Evolutionary conservation across 2,797 vertebrate genomes (phyloP).

Genomic region (Rousettus madagascariensis): DNA sequence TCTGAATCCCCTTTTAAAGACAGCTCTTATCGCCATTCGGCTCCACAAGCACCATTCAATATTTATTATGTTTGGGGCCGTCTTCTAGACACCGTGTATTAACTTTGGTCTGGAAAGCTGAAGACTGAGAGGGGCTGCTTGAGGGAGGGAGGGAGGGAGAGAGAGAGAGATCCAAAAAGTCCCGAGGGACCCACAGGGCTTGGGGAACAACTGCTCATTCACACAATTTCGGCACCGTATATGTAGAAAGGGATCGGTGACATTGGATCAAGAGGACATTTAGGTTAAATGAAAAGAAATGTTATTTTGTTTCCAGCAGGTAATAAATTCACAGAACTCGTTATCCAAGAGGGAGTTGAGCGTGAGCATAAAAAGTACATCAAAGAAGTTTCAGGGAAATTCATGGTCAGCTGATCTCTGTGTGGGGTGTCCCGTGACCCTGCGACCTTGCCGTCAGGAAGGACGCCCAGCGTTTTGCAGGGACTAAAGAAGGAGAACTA

Average conservation of each 20-base stretch:
- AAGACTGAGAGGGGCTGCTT: neutral
- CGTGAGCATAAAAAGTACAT: neutral
- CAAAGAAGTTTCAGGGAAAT: neutral
- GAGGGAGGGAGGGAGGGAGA: no score
- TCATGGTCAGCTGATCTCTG: neutral
- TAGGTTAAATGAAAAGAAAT: neutral
- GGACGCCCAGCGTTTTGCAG: neutral
- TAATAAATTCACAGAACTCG: neutral
- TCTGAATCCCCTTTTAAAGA: neutral
- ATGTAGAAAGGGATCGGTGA: neutral
- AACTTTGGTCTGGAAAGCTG: conserved; percentile 23
- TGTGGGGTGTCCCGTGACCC: neutral
- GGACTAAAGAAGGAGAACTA: neutral
- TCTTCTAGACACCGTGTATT: conserved; percentile 11
- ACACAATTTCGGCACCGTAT: accelerated
- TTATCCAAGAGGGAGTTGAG: neutral
- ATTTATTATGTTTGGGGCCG: neutral
- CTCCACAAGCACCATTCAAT: neutral
- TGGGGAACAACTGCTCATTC: neutral
- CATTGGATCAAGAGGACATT: neutral
- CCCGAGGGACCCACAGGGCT: neutral
- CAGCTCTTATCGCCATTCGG: neutral
- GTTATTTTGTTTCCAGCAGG: neutral
- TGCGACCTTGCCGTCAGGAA: neutral
- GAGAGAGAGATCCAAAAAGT: neutral